Conservation (phyloP, 30 jellyfish, hydroid and myxozoan species). For the Mastigias papua region DNA sequence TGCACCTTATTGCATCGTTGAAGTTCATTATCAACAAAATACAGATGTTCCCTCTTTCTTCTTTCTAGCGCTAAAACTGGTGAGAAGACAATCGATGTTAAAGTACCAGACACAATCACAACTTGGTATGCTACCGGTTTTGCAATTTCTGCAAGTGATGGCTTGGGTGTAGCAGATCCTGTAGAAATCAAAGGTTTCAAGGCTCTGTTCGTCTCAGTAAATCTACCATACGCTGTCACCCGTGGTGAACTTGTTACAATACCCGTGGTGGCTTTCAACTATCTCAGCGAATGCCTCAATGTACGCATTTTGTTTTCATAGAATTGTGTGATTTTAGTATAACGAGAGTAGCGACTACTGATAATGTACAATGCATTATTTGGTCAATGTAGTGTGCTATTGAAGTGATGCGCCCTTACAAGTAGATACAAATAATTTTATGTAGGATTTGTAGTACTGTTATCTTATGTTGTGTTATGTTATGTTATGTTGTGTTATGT, state of each 20-base stretch:
- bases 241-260: conserved; percentile 92
- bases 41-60: neutral
- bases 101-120: conserved; percentile 93
- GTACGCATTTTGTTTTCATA: conserved; percentile 56
- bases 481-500: too few relatives aligned
- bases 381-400: too few relatives aligned
- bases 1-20: neutral
- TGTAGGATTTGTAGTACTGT: too few relatives aligned
- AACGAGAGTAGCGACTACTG: too few relatives aligned
- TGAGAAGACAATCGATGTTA: conserved; percentile 67
- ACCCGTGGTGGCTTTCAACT: conserved; percentile 92
- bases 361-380: too few relatives aligned
- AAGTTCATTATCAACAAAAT: neutral
- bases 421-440: too few relatives aligned
- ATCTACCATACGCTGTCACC: conserved; percentile 89
- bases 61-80: conserved; percentile 79
- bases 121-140: conserved; percentile 97
- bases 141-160: conserved; percentile 82
- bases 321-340: too few relatives aligned
- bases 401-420: too few relatives aligned
- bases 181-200: conserved; percentile 87
- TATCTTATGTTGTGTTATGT: too few relatives aligned
- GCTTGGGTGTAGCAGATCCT: conserved; percentile 90
- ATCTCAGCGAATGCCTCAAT: conserved; percentile 78
- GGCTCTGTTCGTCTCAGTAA: conserved; percentile 86